Base-by-base conservation (phyloP, 1,140 invertebrate genomes). In the Neodiprion pinetum region DNA sequence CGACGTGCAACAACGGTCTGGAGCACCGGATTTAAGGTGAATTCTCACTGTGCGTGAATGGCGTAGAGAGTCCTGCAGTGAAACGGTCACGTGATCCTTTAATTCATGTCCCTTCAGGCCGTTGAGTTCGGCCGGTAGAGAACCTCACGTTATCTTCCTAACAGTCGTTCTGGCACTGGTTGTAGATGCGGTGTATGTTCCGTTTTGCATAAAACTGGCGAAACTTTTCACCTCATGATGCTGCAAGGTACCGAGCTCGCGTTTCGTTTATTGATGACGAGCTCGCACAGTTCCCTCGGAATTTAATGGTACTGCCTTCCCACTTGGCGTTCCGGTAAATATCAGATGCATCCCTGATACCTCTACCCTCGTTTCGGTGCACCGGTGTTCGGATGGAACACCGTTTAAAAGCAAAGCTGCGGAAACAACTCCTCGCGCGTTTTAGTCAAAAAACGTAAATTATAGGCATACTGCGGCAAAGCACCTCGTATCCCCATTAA, bases 1-100 rank as follows among this genome's bases (percentile, higher is more conserved):
- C 84, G 9, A 73, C 76, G 1, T 83, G 78, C 17, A 78, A 81
- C 9, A 86, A 84, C 23, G 83, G 80, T 0, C 7, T 77, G 8
- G 81, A 84, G 12, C 81, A 84, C 48, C 68, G 12, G 67, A 78
- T 70, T 28, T 78, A 70, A 83, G 14, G 70, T 78, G 50, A 67
- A 74, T 61, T 61, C 53, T 9, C 53, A 61, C 53, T 17, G 28
- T 40, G 28, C 28, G 28, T 40, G 28, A 40, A 40, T 40, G 28
- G 5, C 28, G 28, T 40, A 40, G 28, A 40, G 28, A 40, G 65
- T 8, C 71, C 40, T 3, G 67, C 28, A 14, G 70, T 14, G 47
- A 73, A 77, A 7, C 72, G 71, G 12, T n/a, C 17, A 14, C 49
- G 12, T 14, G n/a, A 67, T 75, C 23, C 17, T 23, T 70, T 28